phyloP scores from a whole-genome alignment of 2,797 vertebrate genomes.

The Peromyscus nudipes region DNA sequence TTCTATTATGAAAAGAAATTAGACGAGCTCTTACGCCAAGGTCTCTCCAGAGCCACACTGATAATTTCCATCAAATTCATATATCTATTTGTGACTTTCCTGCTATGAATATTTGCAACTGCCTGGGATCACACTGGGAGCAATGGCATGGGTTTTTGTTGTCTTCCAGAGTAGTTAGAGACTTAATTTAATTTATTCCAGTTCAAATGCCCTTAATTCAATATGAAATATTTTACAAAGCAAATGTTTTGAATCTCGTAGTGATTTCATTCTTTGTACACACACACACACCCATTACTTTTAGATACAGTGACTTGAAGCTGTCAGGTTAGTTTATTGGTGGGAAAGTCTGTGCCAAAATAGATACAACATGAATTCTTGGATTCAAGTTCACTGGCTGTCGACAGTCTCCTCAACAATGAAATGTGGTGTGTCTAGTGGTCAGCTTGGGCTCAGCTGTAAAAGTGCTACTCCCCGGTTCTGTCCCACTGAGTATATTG shows the following conservation, averaged over 20 bases:
- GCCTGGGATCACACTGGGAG: constrained; percentile 46
- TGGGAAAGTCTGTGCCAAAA: background rate
- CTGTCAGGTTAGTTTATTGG: background rate
- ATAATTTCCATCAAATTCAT: constrained; percentile 10
- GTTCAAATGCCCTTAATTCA: constrained; percentile 37
- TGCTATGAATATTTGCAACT: constrained; percentile 57
- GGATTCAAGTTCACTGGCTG: constrained; percentile 39
- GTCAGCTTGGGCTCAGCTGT: constrained; percentile 37
- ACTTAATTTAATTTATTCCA: constrained; percentile 60
- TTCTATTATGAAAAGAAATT: constrained; percentile 52
- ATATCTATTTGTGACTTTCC: constrained; percentile 31
- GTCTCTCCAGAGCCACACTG: background rate
- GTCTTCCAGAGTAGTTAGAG: constrained; percentile 30
- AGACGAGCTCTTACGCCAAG: background rate
- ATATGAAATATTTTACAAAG: constrained; percentile 54
- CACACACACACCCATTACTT: background rate
- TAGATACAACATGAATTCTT: background rate
- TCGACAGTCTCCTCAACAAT: constrained; percentile 47
- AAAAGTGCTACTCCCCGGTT: constrained; percentile 45
- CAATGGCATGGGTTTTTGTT: background rate
- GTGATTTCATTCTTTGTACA: background rate
- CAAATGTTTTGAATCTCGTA: background rate
- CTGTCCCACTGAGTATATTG: constrained; percentile 22
- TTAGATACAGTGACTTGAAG: constrained; percentile 38
- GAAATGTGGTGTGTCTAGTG: background rate